Base-by-base conservation (phyloP, 2,113 vertebrate genomes). In the Castor canadensis region DNA sequence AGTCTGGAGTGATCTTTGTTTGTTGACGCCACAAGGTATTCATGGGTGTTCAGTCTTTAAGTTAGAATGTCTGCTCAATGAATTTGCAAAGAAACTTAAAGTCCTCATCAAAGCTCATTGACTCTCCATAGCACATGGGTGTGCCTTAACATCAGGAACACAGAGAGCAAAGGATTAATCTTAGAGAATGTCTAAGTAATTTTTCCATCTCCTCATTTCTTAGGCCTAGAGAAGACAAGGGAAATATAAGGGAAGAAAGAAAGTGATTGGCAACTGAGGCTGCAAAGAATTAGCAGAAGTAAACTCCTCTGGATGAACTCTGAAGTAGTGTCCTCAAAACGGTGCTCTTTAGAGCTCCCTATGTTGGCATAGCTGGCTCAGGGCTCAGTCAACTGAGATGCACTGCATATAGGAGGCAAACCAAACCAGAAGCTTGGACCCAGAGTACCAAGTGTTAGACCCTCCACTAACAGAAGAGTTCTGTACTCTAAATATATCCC, bases 211-310 rank as follows among this genome's bases (percentile, higher is more conserved):
- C 5, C 0, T 56, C 19, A n/a, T 16, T 22, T 56, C 58, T 35
- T 4, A 54, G 43, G 9, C 26, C 30, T 22, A 24, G 35, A 56
- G 58, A 71, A 47, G 5, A 43, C 6, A 82, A 71, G 9, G 45
- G 32, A 54, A 54, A 32, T 2, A 3, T 0, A 30, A 30, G 1
- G 3, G 1, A 56, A 79, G 67, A 19, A 52, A 35, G 52, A 82
- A 49, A 30, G 6, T 17, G 19, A 0, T n/a, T 10, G 16, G 3
- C 45, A 10, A 3, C 1, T 0, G 3, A 17, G 0, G 4, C 16
- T 56, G 20, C 8, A 2, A 22, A 45, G 38, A 52, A 6, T 47
- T 28, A 20, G 26, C 19, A 6, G 28, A 67, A 85, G 24, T 3
- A 28, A 35, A 24, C 1, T 3, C 35, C 30, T 20, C 1, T 0